These are phyloP conservation scores for Dasysyrphus tricinctus DNA, from an alignment of 2,888 invertebrate species.

Conservation along the genomic window DNA sequence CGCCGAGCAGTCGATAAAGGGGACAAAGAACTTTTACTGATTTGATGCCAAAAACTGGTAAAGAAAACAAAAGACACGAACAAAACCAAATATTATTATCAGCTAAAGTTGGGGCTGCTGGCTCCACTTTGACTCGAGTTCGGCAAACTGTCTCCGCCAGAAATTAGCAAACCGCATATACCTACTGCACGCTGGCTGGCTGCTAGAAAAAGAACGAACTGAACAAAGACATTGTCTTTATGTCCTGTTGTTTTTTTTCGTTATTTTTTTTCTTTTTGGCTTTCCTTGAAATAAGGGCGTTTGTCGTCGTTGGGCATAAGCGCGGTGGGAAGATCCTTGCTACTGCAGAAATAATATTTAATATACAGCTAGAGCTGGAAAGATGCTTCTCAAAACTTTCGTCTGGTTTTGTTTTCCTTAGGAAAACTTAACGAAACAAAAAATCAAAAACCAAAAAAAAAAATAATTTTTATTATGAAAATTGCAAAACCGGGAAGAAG, in stretches of 20 bases:
- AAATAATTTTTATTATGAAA: conserved; percentile 34
- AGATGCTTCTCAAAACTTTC: conserved; percentile 34
- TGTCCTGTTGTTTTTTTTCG: conserved; percentile 4
- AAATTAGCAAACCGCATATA: conserved; percentile 57
- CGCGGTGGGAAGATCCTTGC: neutral
- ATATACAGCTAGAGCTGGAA: neutral
- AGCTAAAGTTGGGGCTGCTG: conserved; percentile 35
- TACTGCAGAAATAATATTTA: conserved; percentile 20
- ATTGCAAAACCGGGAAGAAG: conserved; percentile 32
- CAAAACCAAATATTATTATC: conserved; percentile 42
- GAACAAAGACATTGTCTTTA: conserved; percentile 57
- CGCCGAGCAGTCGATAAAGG: conserved; percentile 51
- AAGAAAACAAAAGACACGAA: conserved; percentile 10
- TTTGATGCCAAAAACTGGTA: conserved; percentile 52
- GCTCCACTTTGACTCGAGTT: conserved; percentile 67
- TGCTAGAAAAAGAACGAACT: neutral
- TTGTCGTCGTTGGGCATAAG: neutral
- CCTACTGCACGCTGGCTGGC: too few relatives aligned
- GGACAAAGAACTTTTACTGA: conserved; percentile 55
- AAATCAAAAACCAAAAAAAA: neutral
- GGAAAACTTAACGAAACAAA: conserved; percentile 28
- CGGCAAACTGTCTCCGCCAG: conserved; percentile 65
- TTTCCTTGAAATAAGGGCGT: conserved; percentile 24
- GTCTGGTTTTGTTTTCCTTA: conserved; percentile 20
- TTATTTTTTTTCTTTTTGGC: conserved; percentile 2